These are phyloP conservation scores for Sitodiplosis mosellana DNA, from an alignment of 1,140 invertebrate genomes.

Conservation along the genomic window DNA sequence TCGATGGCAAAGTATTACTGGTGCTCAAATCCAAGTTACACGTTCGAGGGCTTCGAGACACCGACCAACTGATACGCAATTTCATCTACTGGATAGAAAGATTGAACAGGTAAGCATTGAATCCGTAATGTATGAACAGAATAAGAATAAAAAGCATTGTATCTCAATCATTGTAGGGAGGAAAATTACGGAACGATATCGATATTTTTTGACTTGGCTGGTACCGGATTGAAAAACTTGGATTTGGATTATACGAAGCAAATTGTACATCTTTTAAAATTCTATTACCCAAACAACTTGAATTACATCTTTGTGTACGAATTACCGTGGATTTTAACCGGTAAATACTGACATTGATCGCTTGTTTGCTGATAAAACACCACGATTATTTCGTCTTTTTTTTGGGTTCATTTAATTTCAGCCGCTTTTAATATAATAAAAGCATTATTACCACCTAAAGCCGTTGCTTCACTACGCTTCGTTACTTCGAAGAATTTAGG, in stretches of 20 bases:
- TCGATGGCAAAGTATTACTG: constrained; percentile 57
- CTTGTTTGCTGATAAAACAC: neutral
- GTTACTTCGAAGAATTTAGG: constrained; percentile 58
- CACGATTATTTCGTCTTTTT: neutral
- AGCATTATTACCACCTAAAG: constrained; percentile 69
- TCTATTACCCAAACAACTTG: constrained; percentile 75
- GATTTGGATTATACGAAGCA: constrained; percentile 77
- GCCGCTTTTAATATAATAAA: constrained; percentile 90
- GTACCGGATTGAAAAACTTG: constrained; percentile 67
- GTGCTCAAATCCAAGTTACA: constrained; percentile 61
- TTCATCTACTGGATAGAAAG: constrained; percentile 81
- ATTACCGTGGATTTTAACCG: constrained; percentile 86
- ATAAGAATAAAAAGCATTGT: no score
- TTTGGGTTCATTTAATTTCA: constrained; percentile 24
- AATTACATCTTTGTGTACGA: constrained; percentile 87
- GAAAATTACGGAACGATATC: constrained; percentile 61
- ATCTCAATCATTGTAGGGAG: no score
- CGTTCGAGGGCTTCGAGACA: constrained; percentile 50
- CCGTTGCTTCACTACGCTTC: constrained; percentile 79
- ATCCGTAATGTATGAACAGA: no score
- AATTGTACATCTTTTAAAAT: constrained; percentile 70
- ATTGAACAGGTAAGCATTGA: constrained; percentile 33
- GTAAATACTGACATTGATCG: constrained; percentile 28
- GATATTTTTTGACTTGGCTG: constrained; percentile 77
- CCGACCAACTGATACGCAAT: constrained; percentile 56